Evolutionary conservation across 2,797 vertebrate species (phyloP), one percentile per base, ranked within the genome.

Genomic region (Myripristis jacobus): DNA sequence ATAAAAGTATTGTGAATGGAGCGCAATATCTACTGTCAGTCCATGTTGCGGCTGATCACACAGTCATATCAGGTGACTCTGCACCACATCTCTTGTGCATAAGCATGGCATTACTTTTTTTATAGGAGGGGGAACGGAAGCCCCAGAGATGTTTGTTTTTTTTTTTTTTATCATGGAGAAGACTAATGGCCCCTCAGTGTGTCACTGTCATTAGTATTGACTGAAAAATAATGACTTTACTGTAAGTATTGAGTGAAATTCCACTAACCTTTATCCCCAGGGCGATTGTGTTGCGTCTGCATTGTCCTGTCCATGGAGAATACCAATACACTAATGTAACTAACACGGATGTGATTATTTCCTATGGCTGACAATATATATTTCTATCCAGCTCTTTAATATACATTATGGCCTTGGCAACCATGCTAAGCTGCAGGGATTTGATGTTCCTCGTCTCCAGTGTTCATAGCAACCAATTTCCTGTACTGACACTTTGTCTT

Each of bases 201-300:
- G 12, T 68, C 80, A 79, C 78, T 47, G 64, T 81, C 75, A 79
- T 84, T 62, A 66, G 38, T 80, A 90, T 80, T 62, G 90, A 92
- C 57, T 78, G 71, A 73, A 77, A 87, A 83, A 77, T 78, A 91
- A 89, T 80, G 86, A 82, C 76, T 84, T 47, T 41, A 86, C 80
- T 87, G 83, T 81, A 87, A 66, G 48, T 82, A 90, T 88, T 71
- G 88, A 89, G 64, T 83, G 76, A 82, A 85, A 77, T 19, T 52
- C 77, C 60, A 79, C 75, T 87, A 87, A 87, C 88, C 87, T 88
- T 81, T 85, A 68, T 73, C 84, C 88, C 46, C 25, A 34, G 86
- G 90, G 85, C 81, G 84, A 74, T 25, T 54, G 66, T 52, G 47
- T 38, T 52, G 62, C 62, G 38, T 67, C 65, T 63, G 27, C 44